Evolutionary conservation across 2,797 vertebrate genomes (phyloP).

Genomic region (Clarias fuscus): DNA sequence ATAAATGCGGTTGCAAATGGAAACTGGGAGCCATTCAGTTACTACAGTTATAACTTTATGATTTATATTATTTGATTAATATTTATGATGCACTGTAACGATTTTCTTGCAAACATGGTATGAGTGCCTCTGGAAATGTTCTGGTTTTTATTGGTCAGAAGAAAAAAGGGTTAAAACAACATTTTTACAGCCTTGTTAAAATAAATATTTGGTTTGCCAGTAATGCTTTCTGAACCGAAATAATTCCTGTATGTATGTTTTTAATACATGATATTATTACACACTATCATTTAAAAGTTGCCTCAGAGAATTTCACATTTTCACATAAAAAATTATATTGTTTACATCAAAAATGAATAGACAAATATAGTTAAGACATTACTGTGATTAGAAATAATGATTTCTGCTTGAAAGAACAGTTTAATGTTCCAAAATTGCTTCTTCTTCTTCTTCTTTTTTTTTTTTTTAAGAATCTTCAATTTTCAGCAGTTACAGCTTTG

Average conservation of each 20-base stretch:
- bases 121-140: not conserved
- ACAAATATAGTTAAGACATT: not conserved
- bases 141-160: not conserved
- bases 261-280: not conserved
- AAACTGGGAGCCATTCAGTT: not conserved
- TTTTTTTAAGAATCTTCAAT: not conserved
- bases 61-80: not conserved
- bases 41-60: not conserved
- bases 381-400: not conserved
- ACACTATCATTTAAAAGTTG: not conserved
- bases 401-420: not conserved
- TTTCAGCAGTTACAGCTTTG: not conserved
- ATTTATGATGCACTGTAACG: not conserved
- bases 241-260: not conserved
- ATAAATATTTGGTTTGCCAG: not conserved
- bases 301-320: not conserved
- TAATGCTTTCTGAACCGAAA: no score
- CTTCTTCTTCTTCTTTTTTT: no score
- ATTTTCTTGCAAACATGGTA: not conserved
- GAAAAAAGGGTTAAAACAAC: not conserved
- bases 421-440: not conserved
- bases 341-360: not conserved
- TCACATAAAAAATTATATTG: not conserved
- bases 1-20: slow-evolving; percentile 22
- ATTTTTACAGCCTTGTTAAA: not conserved